Evolutionary conservation across 2,797 vertebrate species (phyloP).

Genomic region (Spinus olivaceus): DNA sequence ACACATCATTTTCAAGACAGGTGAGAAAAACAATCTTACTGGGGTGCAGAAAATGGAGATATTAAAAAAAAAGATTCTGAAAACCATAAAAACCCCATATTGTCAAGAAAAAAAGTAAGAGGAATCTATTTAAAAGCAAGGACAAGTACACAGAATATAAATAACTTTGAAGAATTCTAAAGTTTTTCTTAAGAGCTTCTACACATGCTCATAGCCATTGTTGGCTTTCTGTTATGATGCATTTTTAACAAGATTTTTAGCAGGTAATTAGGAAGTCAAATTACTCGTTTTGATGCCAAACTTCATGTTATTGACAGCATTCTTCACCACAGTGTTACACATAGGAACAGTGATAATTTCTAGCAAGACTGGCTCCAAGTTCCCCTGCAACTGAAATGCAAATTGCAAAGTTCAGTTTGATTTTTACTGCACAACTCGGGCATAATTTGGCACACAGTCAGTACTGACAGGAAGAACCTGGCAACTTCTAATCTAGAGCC

Average conservation of each 20-base stretch:
- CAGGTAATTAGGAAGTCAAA: background rate
- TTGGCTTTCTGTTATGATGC: background rate
- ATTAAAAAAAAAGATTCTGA: background rate
- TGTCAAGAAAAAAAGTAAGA: background rate
- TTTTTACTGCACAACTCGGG: background rate
- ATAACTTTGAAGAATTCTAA: background rate
- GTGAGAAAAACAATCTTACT: background rate
- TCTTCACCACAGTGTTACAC: background rate
- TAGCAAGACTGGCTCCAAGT: background rate
- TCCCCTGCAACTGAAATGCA: background rate
- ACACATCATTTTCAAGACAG: background rate
- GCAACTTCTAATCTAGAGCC: background rate
- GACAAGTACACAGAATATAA: background rate
- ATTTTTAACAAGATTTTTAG: background rate
- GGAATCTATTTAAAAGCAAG: background rate
- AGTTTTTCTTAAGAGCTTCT: background rate
- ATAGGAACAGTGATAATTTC: background rate
- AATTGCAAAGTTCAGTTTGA: background rate
- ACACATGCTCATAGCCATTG: background rate
- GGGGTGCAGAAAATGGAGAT: accelerated
- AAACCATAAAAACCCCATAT: background rate
- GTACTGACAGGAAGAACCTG: background rate
- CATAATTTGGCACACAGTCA: background rate
- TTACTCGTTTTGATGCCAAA: background rate
- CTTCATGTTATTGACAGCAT: background rate